Percentiles rank a stretch among this genome's conserved stretches.
phyloP scores from a whole-genome alignment of 2,113 vertebrate species.

The Apistogramma diplotaenia region DNA sequence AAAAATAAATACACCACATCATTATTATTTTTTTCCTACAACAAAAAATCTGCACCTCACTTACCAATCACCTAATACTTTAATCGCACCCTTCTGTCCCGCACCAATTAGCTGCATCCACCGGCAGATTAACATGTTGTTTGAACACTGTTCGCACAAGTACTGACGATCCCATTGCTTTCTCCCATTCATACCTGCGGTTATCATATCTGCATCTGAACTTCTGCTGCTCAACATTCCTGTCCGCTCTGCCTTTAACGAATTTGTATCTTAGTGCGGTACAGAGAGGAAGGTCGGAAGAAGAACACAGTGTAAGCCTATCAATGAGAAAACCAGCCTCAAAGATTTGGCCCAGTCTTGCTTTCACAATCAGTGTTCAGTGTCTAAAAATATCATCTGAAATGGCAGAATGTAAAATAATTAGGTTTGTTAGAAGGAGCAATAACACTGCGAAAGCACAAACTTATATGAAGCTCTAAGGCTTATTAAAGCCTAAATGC shows the following conservation, averaged over 20 bases:
- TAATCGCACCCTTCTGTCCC: not conserved
- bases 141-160: conserved; percentile 14
- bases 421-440: not conserved
- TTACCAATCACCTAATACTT: not conserved
- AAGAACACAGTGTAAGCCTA: conserved; percentile 20
- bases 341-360: not conserved
- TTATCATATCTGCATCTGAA: conserved; percentile 30
- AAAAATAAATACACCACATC: not conserved
- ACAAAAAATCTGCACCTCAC: not conserved
- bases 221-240: conserved; percentile 43
- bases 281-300: conserved; percentile 17
- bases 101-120: not conserved
- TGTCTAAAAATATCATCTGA: not conserved
- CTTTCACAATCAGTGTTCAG: not conserved
- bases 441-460: not conserved
- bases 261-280: conserved; percentile 39
- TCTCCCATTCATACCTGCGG: conserved; percentile 33
- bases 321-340: conserved; percentile 4
- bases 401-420: not conserved
- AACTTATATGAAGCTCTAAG: not conserved
- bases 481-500: not conserved
- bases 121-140: not conserved
- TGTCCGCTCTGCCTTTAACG: conserved; percentile 24
- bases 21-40: not conserved
- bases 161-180: not conserved